Evolutionary conservation across 2,888 invertebrate species (phyloP).

Genomic region (Entomobrya multifasciata): DNA sequence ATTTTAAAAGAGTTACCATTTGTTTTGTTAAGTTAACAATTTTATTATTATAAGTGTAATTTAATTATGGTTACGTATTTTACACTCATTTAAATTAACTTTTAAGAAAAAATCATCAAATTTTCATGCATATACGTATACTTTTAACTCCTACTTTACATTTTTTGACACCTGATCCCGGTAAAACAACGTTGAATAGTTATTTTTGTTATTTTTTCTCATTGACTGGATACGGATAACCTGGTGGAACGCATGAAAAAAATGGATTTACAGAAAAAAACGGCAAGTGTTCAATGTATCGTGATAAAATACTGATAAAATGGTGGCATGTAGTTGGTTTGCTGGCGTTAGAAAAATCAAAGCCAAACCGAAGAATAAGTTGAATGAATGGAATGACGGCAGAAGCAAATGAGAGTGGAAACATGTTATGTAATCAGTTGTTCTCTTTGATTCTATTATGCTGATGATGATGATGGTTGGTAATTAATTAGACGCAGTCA

Average conservation of each 20-base stretch:
- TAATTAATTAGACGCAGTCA: constrained; percentile 66
- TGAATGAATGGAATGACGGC: constrained; percentile 45
- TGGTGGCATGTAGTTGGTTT: constrained; percentile 7
- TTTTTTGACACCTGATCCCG: constrained; percentile 43
- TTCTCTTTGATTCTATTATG: constrained; percentile 10
- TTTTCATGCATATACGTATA: constrained; percentile 33
- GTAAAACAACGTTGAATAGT: constrained; percentile 30
- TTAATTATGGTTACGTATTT: constrained; percentile 11
- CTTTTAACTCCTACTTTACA: constrained; percentile 7
- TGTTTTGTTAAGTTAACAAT: constrained; percentile 39
- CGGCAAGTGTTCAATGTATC: constrained; percentile 29
- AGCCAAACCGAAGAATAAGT: background rate
- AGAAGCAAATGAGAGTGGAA: constrained; percentile 3
- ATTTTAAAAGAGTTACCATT: constrained; percentile 56
- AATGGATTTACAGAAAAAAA: background rate
- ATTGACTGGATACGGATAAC: background rate
- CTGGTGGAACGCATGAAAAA: background rate
- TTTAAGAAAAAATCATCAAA: constrained; percentile 23
- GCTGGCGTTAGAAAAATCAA: constrained; percentile 3
- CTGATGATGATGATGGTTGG: constrained; percentile 31
- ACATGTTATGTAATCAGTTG: constrained; percentile 34
- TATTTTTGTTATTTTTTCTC: constrained; percentile 10
- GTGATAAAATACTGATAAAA: constrained; percentile 32
- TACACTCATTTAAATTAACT: constrained; percentile 8
- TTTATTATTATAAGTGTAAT: background rate